Conservation (phyloP, 2,797 vertebrate genomes). For the Glossophaga mutica region DNA sequence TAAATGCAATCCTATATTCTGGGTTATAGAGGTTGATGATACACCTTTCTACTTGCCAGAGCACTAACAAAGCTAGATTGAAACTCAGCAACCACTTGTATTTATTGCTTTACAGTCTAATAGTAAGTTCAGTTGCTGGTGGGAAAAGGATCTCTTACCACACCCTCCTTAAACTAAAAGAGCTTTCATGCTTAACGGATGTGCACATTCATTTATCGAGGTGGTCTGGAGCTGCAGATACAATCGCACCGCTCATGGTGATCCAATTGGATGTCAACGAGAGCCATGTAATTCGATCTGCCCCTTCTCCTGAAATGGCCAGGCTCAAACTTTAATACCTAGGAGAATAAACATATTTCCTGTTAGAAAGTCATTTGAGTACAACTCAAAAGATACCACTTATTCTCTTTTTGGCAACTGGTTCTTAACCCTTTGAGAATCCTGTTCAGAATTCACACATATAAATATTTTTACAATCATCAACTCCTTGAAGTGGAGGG, state of each 20-base stretch:
- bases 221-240: constrained; percentile 90
- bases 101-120: constrained; percentile 75
- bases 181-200: constrained; percentile 52
- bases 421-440: not conserved
- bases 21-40: constrained; percentile 64
- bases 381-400: not conserved
- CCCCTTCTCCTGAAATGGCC: constrained; percentile 81
- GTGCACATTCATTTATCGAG: constrained; percentile 85
- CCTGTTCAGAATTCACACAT: not conserved
- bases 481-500: not conserved
- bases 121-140: constrained; percentile 70
- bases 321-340: constrained; percentile 94
- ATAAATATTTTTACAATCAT: not conserved
- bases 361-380: constrained; percentile 35
- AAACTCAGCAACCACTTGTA: constrained; percentile 68
- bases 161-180: constrained; percentile 65
- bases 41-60: constrained; percentile 68
- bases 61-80: constrained; percentile 71
- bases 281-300: constrained; percentile 86
- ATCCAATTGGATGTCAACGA: constrained; percentile 93
- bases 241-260: constrained; percentile 97
- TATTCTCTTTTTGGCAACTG: not conserved
- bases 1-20: constrained; percentile 69
- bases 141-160: constrained; percentile 65
- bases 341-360: constrained; percentile 54